phyloP scores from a whole-genome alignment of 2,797 vertebrate genomes.

The Spea hammondii region DNA sequence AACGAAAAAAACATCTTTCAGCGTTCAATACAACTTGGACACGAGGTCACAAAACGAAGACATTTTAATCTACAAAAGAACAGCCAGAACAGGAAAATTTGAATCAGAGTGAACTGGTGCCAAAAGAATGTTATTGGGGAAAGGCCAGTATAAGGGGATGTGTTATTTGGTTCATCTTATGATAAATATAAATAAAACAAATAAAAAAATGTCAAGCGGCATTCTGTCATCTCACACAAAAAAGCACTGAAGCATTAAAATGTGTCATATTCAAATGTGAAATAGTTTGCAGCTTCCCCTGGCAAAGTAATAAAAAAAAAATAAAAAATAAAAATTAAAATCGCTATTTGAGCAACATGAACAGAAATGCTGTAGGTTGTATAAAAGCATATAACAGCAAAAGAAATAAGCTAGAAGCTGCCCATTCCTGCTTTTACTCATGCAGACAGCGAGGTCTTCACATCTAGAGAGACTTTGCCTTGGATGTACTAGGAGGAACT shows the following conservation, averaged over 20 bases:
- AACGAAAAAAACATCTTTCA: conserved; percentile 60
- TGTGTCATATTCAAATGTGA: conserved; percentile 26
- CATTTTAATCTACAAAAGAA: conserved; percentile 56
- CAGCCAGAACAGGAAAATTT: conserved; percentile 51
- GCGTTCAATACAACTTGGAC: conserved; percentile 49
- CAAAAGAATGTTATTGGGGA: conserved; percentile 19
- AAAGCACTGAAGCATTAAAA: conserved; percentile 11
- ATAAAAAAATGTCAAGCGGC: conserved; percentile 6
- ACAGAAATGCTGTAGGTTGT: not conserved
- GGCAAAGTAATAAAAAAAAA: conserved; percentile 13
- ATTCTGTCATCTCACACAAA: conserved; percentile 7
- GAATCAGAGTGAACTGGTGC: conserved; percentile 28
- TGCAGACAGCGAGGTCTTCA: not conserved
- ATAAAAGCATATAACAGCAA: too few species aligned
- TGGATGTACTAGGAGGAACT: too few species aligned
- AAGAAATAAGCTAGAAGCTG: not conserved
- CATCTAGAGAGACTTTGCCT: too few species aligned
- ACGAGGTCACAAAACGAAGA: conserved; percentile 51
- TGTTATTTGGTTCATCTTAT: too few species aligned
- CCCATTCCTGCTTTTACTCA: not conserved
- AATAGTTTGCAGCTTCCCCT: not conserved
- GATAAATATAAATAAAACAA: conserved; percentile 16
- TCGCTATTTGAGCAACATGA: not conserved
- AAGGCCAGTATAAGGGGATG: not conserved
- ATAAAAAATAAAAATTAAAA: not conserved